These are phyloP conservation scores for Hepsetus odoe DNA, from an alignment of 2,113 vertebrate genomes.

Conservation along the genomic window DNA sequence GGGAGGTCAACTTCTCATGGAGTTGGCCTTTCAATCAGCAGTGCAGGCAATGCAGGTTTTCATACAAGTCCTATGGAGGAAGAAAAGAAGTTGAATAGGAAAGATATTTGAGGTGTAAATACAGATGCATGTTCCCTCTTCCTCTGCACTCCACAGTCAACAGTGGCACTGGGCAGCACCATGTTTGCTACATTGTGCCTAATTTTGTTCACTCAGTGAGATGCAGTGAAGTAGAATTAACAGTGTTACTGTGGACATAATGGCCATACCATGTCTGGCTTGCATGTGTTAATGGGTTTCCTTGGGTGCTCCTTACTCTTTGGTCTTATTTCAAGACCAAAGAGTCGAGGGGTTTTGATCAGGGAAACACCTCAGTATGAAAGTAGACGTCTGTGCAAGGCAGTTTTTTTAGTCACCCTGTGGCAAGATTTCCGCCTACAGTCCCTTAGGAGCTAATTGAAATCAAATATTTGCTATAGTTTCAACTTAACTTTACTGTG, in stretches of 20 bases:
- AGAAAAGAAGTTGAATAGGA: not conserved
- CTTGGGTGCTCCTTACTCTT: too few relatives aligned
- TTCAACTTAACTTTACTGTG: too few relatives aligned
- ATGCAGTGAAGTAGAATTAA: constrained; percentile 68
- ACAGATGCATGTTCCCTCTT: constrained; percentile 59
- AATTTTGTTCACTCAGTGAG: constrained; percentile 61
- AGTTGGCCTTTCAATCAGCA: not conserved
- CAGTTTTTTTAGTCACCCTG: too few relatives aligned
- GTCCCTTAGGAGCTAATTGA: too few relatives aligned
- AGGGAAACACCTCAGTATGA: not conserved
- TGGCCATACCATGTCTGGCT: constrained; percentile 40
- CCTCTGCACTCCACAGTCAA: constrained; percentile 43
- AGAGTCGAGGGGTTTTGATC: not conserved
- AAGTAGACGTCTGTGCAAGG: too few relatives aligned
- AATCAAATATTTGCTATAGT: too few relatives aligned
- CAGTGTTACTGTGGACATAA: constrained; percentile 57
- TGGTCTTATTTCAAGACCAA: too few relatives aligned
- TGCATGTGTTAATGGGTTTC: constrained; percentile 33
- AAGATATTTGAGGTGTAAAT: constrained; percentile 46
- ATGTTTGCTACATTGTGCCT: constrained; percentile 58
- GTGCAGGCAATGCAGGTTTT: not conserved
- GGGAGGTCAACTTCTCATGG: not conserved
- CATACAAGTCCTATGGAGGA: not conserved
- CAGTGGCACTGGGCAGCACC: constrained; percentile 38
- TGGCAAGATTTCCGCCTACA: too few relatives aligned